Conservation (phyloP, 2,888 invertebrate species). For the Acrobasis suavella region DNA sequence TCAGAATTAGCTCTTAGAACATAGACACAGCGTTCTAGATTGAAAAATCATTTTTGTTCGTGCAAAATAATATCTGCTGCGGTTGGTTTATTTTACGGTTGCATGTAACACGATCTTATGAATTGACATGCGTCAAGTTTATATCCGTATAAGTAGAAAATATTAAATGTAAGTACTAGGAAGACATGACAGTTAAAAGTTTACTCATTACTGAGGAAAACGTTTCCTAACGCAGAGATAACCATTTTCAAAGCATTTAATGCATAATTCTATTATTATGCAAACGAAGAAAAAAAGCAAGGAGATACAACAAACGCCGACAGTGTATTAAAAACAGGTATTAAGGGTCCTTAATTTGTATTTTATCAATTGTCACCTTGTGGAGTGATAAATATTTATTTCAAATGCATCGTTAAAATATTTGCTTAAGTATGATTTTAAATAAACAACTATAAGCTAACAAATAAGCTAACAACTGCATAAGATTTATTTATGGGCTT, state of each 20-base stretch:
- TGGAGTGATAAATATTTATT: neutral
- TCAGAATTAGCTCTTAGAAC: conserved; percentile 44
- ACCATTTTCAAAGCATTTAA: neutral
- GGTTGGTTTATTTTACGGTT: conserved; percentile 47
- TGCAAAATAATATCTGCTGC: conserved; percentile 36
- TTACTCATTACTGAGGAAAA: conserved; percentile 2
- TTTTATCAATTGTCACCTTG: conserved; percentile 9
- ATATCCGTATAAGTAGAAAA: conserved; percentile 32
- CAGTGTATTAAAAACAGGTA: neutral
- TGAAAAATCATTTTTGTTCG: conserved; percentile 28
- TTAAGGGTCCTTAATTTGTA: neutral
- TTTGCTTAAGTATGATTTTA: too few relatives aligned
- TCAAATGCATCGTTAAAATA: too few relatives aligned
- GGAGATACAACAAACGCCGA: neutral
- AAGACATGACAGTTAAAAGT: conserved; percentile 26
- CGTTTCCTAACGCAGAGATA: neutral
- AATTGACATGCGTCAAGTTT: conserved; percentile 39
- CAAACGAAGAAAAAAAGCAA: conserved; percentile 5
- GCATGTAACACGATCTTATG: conserved; percentile 45
- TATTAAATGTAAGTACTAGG: conserved; percentile 25
- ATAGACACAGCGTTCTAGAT: conserved; percentile 36
- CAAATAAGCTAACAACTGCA: too few relatives aligned
- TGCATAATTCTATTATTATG: conserved; percentile 10
- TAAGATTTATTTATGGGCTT: too few relatives aligned
- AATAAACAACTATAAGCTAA: too few relatives aligned